Conservation (phyloP, 2,797 vertebrate genomes). For the Netta rufina region DNA sequence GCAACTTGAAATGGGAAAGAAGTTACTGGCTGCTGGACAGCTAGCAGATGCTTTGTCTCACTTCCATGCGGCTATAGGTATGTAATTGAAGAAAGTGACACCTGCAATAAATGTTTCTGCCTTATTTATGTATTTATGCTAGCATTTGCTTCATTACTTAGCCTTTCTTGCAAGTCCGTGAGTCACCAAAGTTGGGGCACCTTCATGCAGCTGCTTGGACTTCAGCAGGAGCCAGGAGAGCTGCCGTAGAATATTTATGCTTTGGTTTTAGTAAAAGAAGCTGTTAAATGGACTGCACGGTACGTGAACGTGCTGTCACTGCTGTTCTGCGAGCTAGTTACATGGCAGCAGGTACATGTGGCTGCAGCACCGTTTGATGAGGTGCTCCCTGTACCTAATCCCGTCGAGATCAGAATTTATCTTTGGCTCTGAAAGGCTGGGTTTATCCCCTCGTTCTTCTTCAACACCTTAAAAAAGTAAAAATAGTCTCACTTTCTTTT, state of each 20-base stretch:
- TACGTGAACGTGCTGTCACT: not conserved
- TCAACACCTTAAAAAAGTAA: not conserved
- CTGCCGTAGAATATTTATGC: not conserved
- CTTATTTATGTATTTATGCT: not conserved
- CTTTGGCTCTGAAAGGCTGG: not conserved
- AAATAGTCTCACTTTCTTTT: not conserved
- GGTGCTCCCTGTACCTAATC: not conserved
- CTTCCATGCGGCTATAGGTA: slow-evolving; percentile 95
- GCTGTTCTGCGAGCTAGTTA: not conserved
- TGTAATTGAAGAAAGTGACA: slow-evolving; percentile 55
- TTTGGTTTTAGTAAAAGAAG: not conserved
- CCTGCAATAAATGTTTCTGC: not conserved
- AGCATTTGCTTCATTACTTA: not conserved
- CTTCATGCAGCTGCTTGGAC: not conserved
- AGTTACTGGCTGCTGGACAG: slow-evolving; percentile 95
- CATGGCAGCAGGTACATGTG: not conserved
- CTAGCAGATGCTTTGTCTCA: slow-evolving; percentile 96
- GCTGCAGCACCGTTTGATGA: not conserved
- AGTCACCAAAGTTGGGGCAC: not conserved
- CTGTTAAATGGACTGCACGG: not conserved
- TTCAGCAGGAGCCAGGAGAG: not conserved
- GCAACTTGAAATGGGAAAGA: slow-evolving; percentile 98
- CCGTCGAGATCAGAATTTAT: not conserved
- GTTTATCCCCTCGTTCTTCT: not conserved
- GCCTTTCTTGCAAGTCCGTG: not conserved